Conservation (phyloP, 2,888 invertebrate genomes). For the Metellina segmentata region DNA sequence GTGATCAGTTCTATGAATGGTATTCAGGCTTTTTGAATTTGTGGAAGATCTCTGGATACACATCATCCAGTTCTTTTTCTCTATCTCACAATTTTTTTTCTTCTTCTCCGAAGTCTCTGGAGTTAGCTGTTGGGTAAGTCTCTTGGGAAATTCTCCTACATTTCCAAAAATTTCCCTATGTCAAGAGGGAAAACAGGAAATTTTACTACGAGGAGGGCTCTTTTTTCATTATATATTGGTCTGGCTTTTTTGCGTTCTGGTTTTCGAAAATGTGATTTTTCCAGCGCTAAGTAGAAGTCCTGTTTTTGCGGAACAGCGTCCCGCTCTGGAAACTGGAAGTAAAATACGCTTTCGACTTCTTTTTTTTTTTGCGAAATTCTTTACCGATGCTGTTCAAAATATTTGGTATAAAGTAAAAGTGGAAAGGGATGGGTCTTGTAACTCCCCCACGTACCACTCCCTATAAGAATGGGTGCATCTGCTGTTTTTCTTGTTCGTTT, state of each 20-base stretch:
- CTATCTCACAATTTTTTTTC: slow-evolving; percentile 16
- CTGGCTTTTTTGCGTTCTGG: slow-evolving; percentile 27
- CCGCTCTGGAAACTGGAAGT: slow-evolving; percentile 17
- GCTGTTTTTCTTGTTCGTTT: slow-evolving; percentile 45
- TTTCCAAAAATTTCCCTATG: slow-evolving; percentile 65
- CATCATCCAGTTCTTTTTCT: slow-evolving; percentile 27
- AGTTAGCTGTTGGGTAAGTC: slow-evolving; percentile 33
- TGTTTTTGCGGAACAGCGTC: slow-evolving; percentile 37
- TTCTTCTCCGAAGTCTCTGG: slow-evolving; percentile 28
- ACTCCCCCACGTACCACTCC: slow-evolving; percentile 4
- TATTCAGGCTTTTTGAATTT: slow-evolving; percentile 1
- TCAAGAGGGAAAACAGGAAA: slow-evolving; percentile 55
- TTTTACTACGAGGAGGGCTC: slow-evolving; percentile 61
- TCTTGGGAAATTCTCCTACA: slow-evolving; percentile 63
- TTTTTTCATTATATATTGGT: slow-evolving; percentile 5
- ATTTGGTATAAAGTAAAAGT: slow-evolving; percentile 49
- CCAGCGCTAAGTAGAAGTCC: slow-evolving; percentile 56
- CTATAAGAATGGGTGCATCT: slow-evolving; percentile 45
- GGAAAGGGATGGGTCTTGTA: slow-evolving; percentile 7
- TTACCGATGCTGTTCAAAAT: slow-evolving; percentile 52
- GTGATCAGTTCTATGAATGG: background rate
- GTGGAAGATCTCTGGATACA: background rate
- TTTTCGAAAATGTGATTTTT: slow-evolving; percentile 52
- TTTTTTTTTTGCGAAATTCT: slow-evolving; percentile 54
- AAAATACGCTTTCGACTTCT: slow-evolving; percentile 24